Evolutionary conservation across 2,888 invertebrate species (phyloP), one percentile per base, ranked within the genome.

Genomic region (Tetragonula carbonaria): DNA sequence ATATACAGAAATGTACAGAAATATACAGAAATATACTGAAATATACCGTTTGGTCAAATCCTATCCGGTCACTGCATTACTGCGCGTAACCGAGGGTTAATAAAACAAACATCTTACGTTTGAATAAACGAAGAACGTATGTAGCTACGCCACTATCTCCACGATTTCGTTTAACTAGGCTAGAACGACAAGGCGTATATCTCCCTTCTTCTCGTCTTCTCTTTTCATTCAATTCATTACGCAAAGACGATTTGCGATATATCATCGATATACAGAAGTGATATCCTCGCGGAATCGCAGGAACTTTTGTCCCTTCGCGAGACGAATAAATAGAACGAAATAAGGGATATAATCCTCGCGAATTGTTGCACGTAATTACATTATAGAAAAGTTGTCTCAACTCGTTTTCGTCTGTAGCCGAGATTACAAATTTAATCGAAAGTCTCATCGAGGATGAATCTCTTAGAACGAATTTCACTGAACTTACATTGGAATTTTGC

Each of bases 111-210:
- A 63, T 23, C 57, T 65, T 65, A 68, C n/a, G 13, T 23, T 38
- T 28, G 28, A 28, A 53, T 14, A 55, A 68, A 72, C 51, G 38
- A 57, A 65, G 67, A 53, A 84, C 73, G 53, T 45, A 45, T 45
- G 45, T 18, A 74, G 84, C 67, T 82, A 73, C 18, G 65, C 66
- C 66, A 74, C 59, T 55, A 45, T 33, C 67, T 72, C 73, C 74
- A 38, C 55, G 71, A 33, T 77, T 87, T 45, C 73, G 23, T 76
- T 86, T 77, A 77, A 79, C 85, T 85, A 87, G 81, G 3, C 70
- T 86, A 66, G 57, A 84, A 82, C 28, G 45, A 86, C 79, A 74
- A 80, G 66, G 79, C 77, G 78, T 65, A 23, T 65, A 2, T 13
- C 28, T 28, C 8, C 38, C 21, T 78, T 57, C 63, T 16, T 50